Conservation (phyloP, 2,797 vertebrate species). For the Pseudomugil tenellus region DNA sequence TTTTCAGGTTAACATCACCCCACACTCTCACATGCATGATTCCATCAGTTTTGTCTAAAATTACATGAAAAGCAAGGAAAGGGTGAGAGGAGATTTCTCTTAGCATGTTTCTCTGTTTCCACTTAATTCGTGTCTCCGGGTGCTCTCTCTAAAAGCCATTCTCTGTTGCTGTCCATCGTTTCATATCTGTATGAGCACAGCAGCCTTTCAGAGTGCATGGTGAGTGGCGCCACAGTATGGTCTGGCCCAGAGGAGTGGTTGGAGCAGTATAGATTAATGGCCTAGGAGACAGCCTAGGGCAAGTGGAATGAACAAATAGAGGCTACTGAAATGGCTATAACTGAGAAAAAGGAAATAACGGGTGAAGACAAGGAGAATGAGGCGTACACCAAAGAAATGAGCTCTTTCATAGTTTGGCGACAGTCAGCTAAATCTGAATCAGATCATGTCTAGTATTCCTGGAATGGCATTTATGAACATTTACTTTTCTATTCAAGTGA, state of each 20-base stretch:
- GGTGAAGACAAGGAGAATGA: conserved; percentile 61
- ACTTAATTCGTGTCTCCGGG: conserved; percentile 61
- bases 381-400: conserved; percentile 43
- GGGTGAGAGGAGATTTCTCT: conserved; percentile 10
- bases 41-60: conserved; percentile 51
- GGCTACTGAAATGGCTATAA: conserved; percentile 55
- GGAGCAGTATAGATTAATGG: conserved; percentile 77
- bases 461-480: conserved; percentile 10
- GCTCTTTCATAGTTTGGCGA: conserved; percentile 34
- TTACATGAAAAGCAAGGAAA: conserved; percentile 33
- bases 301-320: conserved; percentile 74
- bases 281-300: conserved; percentile 70
- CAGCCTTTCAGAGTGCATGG: conserved; percentile 66
- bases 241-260: conserved; percentile 65
- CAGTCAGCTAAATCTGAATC: conserved; percentile 31
- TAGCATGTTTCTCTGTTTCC: conserved; percentile 36
- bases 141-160: conserved; percentile 65
- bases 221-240: conserved; percentile 56
- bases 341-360: conserved; percentile 14
- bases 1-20: conserved; percentile 41
- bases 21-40: conserved; percentile 44
- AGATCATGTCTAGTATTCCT: not conserved
- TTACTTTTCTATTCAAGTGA: conserved; percentile 5
- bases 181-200: conserved; percentile 73
- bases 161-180: conserved; percentile 61